A percentile compares a stretch with the other conserved stretches of the same genome.
phyloP scores from a whole-genome alignment of 2,888 invertebrate species.

The Cotesia congregata region DNA sequence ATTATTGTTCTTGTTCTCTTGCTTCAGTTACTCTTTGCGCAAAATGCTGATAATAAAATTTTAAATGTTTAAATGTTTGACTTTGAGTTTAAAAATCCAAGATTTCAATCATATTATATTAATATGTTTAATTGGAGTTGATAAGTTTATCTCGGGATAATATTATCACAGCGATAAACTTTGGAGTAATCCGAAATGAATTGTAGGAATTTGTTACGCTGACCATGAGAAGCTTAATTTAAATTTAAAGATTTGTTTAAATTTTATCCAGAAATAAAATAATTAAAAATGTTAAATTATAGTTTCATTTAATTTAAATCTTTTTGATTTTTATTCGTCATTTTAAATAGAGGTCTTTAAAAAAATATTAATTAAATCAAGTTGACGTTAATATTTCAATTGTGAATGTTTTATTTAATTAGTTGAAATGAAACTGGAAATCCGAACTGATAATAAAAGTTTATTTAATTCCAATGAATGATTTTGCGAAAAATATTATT shows the following conservation, averaged over 20 bases:
- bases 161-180: not conserved
- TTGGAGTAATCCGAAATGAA: not conserved
- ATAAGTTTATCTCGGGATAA: not conserved
- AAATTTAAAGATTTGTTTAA: too few relatives aligned
- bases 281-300: too few relatives aligned
- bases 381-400: not conserved
- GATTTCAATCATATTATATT: too few relatives aligned
- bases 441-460: not conserved
- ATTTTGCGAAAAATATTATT: too few relatives aligned
- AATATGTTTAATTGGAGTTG: not conserved
- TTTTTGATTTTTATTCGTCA: too few relatives aligned
- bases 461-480: not conserved
- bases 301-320: too few relatives aligned
- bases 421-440: not conserved
- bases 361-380: not conserved
- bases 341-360: not conserved
- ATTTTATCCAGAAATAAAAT: too few relatives aligned
- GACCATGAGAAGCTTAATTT: not conserved
- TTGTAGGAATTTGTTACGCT: not conserved
- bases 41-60: not conserved
- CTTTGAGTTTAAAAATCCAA: too few relatives aligned
- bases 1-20: not conserved
- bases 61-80: not conserved
- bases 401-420: not conserved
- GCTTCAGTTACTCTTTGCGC: not conserved